Evolutionary conservation across 2,888 invertebrate species (phyloP).

Genomic region (Nomada hirtipes): DNA sequence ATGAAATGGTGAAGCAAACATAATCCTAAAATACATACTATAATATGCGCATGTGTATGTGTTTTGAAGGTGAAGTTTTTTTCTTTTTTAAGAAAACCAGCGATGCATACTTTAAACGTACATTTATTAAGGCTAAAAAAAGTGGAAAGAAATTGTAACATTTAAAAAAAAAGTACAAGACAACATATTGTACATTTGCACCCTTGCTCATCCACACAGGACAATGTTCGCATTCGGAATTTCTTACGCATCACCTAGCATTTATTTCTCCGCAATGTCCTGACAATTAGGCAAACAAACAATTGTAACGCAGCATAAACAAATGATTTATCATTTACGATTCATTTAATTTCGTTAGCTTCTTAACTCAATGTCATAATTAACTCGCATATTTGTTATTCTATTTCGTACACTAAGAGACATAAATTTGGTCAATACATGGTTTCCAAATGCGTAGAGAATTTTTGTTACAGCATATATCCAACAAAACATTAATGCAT

Average conservation of each 20-base stretch:
- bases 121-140: conserved; percentile 78
- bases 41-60: no score
- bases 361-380: neutral
- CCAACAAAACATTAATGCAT: conserved; percentile 18
- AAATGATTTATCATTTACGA: neutral
- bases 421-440: neutral
- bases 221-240: conserved; percentile 11
- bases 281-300: neutral
- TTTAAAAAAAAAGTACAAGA: conserved; percentile 76
- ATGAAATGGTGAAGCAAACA: neutral
- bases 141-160: conserved; percentile 78
- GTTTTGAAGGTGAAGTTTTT: neutral
- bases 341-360: neutral
- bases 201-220: conserved; percentile 59
- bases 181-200: conserved; percentile 75
- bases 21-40: neutral
- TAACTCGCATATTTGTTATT: neutral
- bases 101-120: conserved; percentile 71
- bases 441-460: conserved; percentile 2
- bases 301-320: neutral
- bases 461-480: neutral
- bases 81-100: neutral
- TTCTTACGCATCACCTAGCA: conserved; percentile 3
- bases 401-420: conserved; percentile 3
- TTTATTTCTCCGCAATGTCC: neutral